Percentiles rank a stretch among this genome's conserved stretches.
These are phyloP conservation scores for Gnatocerus cornutus DNA, from an alignment of 2,888 invertebrate genomes.

Conservation along the genomic window DNA sequence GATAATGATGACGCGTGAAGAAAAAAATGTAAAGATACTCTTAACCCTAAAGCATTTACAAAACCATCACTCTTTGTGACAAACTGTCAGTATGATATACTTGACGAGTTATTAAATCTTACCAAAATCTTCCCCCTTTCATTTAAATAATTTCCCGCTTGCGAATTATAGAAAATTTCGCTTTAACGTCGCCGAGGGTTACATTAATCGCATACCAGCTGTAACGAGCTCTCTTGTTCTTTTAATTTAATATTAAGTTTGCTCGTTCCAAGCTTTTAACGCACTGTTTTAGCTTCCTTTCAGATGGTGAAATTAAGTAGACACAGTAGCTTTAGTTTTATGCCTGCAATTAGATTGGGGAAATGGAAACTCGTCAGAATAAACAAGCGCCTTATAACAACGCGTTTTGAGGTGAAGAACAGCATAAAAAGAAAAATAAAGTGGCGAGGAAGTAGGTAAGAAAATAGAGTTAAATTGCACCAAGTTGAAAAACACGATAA, in stretches of 20 bases:
- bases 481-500: neutral
- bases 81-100: constrained; percentile 15
- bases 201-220: constrained; percentile 19
- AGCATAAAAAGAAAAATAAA: neutral
- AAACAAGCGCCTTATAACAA: neutral
- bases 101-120: constrained; percentile 7
- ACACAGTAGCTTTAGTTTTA: constrained; percentile 7
- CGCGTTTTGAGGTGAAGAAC: neutral
- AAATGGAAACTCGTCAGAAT: neutral
- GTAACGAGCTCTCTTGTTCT: constrained; percentile 31
- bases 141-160: constrained; percentile 23
- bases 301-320: constrained; percentile 4
- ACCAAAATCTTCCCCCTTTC: constrained; percentile 26
- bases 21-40: constrained; percentile 17
- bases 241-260: constrained; percentile 33
- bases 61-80: constrained; percentile 27
- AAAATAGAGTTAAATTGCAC: neutral
- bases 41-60: constrained; percentile 16
- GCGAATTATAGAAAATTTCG: constrained; percentile 8
- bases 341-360: constrained; percentile 1
- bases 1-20: constrained; percentile 11
- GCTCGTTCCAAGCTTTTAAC: constrained; percentile 13
- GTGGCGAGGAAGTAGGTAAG: neutral
- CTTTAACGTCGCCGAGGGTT: neutral
- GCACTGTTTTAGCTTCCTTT: constrained; percentile 18